Conservation (phyloP, 2,113 vertebrate genomes). For the Bombycilla garrulus region DNA sequence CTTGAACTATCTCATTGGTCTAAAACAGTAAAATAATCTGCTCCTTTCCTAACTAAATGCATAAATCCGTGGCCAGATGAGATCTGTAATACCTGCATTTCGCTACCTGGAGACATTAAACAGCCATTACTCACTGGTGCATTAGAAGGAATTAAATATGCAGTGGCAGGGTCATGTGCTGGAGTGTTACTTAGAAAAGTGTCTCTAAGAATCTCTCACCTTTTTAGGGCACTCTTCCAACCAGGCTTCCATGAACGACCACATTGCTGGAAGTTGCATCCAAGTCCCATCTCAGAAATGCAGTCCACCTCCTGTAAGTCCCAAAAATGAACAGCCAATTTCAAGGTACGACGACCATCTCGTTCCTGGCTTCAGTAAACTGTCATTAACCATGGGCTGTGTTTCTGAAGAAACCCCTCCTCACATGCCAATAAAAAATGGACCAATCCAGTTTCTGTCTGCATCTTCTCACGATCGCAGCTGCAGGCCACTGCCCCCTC, state of each 20-base stretch:
- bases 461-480: conserved; percentile 67
- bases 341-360: conserved; percentile 77
- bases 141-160: background rate
- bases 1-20: background rate
- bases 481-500: conserved; percentile 88
- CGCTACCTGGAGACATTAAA: background rate
- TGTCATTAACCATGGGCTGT: conserved; percentile 71
- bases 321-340: conserved; percentile 60
- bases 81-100: background rate
- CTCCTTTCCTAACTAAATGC: background rate
- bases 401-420: conserved; percentile 75
- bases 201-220: conserved; percentile 5
- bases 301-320: conserved; percentile 69
- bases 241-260: conserved; percentile 30
- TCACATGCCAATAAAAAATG: conserved; percentile 72
- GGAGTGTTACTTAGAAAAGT: background rate
- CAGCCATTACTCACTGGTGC: background rate
- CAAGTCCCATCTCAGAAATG: conserved; percentile 74
- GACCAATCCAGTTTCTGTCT: conserved; percentile 34
- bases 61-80: background rate
- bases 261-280: conserved; percentile 67
- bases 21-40: background rate
- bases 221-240: conserved; percentile 75
- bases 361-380: conserved; percentile 78
- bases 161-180: background rate